Conservation (phyloP, 2,888 invertebrate genomes). For the Panorpa germanica region DNA sequence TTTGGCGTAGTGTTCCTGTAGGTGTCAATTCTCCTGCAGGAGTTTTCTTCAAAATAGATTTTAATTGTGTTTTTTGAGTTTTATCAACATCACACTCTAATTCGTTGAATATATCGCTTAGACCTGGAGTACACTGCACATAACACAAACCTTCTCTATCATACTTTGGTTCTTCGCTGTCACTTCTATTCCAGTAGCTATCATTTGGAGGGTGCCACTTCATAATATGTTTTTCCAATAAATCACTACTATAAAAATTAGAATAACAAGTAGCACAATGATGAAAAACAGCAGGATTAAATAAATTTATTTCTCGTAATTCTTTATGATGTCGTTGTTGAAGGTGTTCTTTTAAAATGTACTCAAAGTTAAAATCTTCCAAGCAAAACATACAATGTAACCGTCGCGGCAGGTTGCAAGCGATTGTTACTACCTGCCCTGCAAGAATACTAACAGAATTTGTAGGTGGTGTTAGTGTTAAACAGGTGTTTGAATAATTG, state of each 20-base stretch:
- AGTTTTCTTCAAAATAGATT: slow-evolving; percentile 13
- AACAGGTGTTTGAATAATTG: no score
- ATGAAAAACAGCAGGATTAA: slow-evolving; percentile 1
- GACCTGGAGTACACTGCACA: slow-evolving; percentile 12
- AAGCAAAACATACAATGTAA: slow-evolving; percentile 14
- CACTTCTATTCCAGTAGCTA: no score
- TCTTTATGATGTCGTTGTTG: slow-evolving; percentile 11
- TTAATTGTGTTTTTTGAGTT: slow-evolving; percentile 9
- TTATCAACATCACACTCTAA: slow-evolving; percentile 7
- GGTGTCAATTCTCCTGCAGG: no score
- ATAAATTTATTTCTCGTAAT: slow-evolving; percentile 3
- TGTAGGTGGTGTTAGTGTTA: no score
- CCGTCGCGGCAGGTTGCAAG: slow-evolving; percentile 11
- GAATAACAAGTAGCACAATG: slow-evolving; percentile 13
- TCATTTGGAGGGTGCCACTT: slow-evolving; percentile 12
- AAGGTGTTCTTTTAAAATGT: slow-evolving; percentile 13
- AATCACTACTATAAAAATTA: slow-evolving; percentile 10
- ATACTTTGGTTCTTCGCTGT: no score
- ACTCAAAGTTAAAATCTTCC: slow-evolving; percentile 14
- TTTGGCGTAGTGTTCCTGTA: slow-evolving; percentile 10
- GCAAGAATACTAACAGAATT: slow-evolving; percentile 10
- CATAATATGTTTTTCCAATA: slow-evolving; percentile 13
- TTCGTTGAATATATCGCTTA: slow-evolving; percentile 13
- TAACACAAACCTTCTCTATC: no score
- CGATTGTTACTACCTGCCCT: slow-evolving; percentile 10